A percentile compares a stretch with the other conserved stretches of the same genome.
These are phyloP conservation scores for Anhinga rufa DNA, from an alignment of 2,113 vertebrate species.

Conservation along the genomic window DNA sequence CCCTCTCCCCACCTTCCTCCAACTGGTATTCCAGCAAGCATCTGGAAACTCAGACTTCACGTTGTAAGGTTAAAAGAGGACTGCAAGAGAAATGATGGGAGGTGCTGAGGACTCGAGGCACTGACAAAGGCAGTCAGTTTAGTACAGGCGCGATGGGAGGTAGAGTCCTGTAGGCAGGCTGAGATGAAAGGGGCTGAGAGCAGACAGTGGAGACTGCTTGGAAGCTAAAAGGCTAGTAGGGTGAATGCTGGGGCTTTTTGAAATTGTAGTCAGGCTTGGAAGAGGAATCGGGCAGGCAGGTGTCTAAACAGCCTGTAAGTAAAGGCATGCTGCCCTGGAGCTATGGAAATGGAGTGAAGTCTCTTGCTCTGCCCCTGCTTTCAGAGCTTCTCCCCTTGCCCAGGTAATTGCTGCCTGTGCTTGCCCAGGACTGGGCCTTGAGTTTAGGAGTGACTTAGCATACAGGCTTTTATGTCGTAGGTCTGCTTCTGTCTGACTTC, in stretches of 20 bases:
- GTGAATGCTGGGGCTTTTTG: background rate
- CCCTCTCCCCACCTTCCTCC: background rate
- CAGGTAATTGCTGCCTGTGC: background rate
- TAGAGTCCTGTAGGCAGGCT: background rate
- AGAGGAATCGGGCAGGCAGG: background rate
- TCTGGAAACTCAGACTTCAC: background rate
- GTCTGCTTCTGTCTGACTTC: background rate
- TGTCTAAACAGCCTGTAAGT: background rate
- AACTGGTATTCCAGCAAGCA: background rate
- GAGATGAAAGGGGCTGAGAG: background rate
- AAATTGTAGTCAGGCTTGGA: background rate
- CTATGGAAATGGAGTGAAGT: background rate
- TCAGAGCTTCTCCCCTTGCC: background rate
- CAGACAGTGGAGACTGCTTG: background rate
- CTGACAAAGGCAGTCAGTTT: background rate
- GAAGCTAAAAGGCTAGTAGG: background rate
- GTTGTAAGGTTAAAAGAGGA: background rate
- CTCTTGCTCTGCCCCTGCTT: background rate
- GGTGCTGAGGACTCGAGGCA: fast-evolving
- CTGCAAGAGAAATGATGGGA: background rate
- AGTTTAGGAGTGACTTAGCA: background rate
- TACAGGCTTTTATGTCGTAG: background rate
- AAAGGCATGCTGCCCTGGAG: background rate
- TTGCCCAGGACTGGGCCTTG: background rate
- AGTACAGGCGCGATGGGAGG: background rate